A percentile compares a stretch with the other conserved stretches of the same genome.
phyloP scores from a whole-genome alignment of 2,113 vertebrate species.

The Aix galericulata region DNA sequence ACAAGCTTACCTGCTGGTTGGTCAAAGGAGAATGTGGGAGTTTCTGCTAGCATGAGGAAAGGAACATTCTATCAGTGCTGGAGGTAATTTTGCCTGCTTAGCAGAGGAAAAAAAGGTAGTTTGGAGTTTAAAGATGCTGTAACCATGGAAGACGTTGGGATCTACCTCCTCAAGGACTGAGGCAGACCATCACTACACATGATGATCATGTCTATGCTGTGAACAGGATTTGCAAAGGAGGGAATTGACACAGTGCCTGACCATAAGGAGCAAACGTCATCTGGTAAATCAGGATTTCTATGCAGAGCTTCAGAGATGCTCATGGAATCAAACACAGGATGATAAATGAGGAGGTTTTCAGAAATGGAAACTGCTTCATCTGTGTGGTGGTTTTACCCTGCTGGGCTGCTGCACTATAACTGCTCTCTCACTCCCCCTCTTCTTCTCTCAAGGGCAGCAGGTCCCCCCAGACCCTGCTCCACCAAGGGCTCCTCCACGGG shows the following conservation, averaged over 20 bases:
- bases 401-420: no score
- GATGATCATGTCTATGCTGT: background rate
- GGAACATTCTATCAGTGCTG: background rate
- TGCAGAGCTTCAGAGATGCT: background rate
- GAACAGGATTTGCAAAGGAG: background rate
- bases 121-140: background rate
- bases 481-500: no score
- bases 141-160: background rate
- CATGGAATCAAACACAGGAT: background rate
- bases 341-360: background rate
- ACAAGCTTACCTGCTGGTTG: background rate
- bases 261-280: background rate
- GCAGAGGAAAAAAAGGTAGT: background rate
- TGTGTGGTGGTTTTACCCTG: no score
- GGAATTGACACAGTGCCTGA: background rate
- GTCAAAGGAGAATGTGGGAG: background rate
- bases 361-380: background rate
- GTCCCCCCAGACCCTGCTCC: no score
- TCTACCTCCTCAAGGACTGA: background rate
- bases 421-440: no score
- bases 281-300: background rate
- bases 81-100: background rate
- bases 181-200: background rate
- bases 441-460: no score
- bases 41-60: background rate